Evolutionary conservation across 2,797 vertebrate species (phyloP).

Genomic region (Muraenolepis orangiensis): DNA sequence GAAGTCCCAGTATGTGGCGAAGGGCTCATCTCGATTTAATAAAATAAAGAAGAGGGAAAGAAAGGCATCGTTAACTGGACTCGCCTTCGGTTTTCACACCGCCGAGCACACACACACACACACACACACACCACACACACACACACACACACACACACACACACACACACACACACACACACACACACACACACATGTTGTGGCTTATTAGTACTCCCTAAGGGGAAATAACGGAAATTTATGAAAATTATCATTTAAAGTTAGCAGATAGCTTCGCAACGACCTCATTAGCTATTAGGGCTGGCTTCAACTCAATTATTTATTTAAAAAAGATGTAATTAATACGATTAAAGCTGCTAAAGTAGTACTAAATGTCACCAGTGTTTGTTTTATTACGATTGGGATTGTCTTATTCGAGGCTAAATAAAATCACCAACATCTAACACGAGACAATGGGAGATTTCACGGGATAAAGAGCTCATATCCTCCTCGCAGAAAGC

Average conservation of each 20-base stretch:
- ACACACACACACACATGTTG: background rate
- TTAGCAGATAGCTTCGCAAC: background rate
- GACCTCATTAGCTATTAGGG: background rate
- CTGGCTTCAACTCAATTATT: background rate
- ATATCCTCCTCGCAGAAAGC: background rate
- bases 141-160: slow-evolving; percentile 11
- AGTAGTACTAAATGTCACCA: background rate
- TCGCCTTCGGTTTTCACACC: slow-evolving; percentile 60
- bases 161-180: background rate
- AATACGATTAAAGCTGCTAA: background rate
- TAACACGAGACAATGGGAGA: background rate
- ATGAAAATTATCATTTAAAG: background rate
- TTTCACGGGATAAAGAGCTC: background rate
- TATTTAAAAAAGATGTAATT: background rate
- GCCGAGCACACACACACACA: too few relatives aligned
- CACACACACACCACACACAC: slow-evolving; percentile 1
- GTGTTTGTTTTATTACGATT: background rate
- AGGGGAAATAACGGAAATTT: background rate
- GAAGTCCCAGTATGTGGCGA: slow-evolving; percentile 64
- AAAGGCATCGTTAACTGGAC: slow-evolving; percentile 70
- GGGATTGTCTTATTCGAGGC: background rate
- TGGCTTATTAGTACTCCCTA: background rate
- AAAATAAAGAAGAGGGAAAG: slow-evolving; percentile 59
- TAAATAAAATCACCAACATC: background rate
- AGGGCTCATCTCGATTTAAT: slow-evolving; percentile 53